Evolutionary conservation across 2,113 vertebrate species (phyloP).

Genomic region (Cebus imitator): DNA sequence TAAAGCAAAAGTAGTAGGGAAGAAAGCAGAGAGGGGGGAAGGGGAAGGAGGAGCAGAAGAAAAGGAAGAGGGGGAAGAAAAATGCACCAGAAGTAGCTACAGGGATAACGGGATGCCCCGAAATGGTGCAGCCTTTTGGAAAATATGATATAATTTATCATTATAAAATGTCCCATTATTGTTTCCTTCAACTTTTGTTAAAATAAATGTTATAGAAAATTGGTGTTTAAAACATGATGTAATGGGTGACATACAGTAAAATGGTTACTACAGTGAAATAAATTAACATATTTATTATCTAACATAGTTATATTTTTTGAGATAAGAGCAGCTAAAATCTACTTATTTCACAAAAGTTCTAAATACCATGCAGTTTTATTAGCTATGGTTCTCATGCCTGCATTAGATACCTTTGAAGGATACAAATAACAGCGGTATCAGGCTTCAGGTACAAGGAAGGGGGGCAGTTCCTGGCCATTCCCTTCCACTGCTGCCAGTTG

Average conservation of each 20-base stretch:
- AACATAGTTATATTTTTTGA: neutral
- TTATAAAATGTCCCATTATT: neutral
- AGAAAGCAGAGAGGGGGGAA: accelerated
- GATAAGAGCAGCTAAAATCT: neutral
- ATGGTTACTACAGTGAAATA: neutral
- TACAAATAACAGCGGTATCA: no score
- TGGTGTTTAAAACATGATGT: neutral
- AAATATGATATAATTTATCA: no score
- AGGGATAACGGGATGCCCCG: accelerated
- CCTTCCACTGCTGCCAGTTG: no score
- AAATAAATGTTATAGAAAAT: neutral
- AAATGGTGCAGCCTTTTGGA: neutral
- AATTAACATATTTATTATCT: neutral
- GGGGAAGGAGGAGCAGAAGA: neutral
- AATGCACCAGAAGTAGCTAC: neutral
- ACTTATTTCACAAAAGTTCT: neutral
- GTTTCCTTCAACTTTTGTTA: neutral
- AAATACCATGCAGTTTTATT: neutral
- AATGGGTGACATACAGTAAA: neutral
- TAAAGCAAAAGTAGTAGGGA: accelerated
- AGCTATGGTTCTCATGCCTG: accelerated
- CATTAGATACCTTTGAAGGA: no score
- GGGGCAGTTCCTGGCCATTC: neutral
- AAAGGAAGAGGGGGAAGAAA: neutral
- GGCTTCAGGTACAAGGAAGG: accelerated